Base-by-base conservation (phyloP, 2,113 vertebrate species). In the Larimichthys polyactis region DNA sequence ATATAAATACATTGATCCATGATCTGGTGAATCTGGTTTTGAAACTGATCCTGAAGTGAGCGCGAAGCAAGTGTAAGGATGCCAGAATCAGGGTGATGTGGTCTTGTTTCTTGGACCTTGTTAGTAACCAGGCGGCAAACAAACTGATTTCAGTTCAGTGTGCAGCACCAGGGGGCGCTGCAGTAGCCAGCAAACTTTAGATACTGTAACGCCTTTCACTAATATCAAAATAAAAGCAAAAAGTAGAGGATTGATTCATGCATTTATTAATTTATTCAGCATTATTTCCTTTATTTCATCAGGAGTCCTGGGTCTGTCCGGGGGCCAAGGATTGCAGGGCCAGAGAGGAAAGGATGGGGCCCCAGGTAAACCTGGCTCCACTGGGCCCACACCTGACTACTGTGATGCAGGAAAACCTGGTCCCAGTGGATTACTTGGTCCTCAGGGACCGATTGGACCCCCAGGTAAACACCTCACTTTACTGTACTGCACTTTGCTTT, bases 291-390 rank as follows among this genome's bases (percentile, higher is more conserved):
- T 4, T 71, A 36, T 79, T 14, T 24, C 2, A 59, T 3, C 19
- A 92, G 94, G 93, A 7, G 1, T 29, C 40, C 12, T 15, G n/a
- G 94, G 91, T 57, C 46, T 75, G 11, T 0, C 71, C 44, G 94
- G 92, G 1, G 15, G 0, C 20, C 73, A n/a, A 0, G 94, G 92
- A 48, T 0, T 4, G 1, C 79, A 75, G 55, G 93, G 92, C 43
- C 83, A 67, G n/a, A 89, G 46, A 74, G 94, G 94, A 51, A 57
- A 73, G 5, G 77, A 80, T 36, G 93, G 93, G 20, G 43, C 75
- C 4, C 44, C 16, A 0, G 94, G 94, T 19, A 0, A 7, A 22
- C 0, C 11, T 2, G 94, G 94, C 0, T 69, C 63, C 19, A 64
- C 1, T 0, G 94, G 94, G 8, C 54, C 68, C 3, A 8, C 27